Conservation (phyloP, 2,113 vertebrate species). For the Albula goreensis region DNA sequence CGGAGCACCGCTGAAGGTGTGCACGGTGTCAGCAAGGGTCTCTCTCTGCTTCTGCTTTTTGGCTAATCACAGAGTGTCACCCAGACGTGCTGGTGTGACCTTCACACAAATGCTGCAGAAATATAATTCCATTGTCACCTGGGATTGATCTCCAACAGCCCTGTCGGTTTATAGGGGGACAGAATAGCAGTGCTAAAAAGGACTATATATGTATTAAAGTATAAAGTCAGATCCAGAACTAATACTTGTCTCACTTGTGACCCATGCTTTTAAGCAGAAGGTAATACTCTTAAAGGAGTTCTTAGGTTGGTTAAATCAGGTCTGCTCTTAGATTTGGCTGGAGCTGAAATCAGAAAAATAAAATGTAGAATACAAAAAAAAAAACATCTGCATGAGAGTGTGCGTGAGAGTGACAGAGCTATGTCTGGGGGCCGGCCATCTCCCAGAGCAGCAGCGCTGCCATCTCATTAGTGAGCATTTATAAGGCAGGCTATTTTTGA, state of each 20-base stretch:
- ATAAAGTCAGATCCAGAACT: too few relatives aligned
- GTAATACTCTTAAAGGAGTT: neutral
- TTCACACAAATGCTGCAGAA: too few relatives aligned
- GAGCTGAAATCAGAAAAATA: neutral
- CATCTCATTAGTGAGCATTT: constrained; percentile 14
- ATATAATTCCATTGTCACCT: too few relatives aligned
- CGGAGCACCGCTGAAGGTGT: neutral
- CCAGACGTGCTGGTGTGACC: too few relatives aligned
- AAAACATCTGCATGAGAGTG: neutral
- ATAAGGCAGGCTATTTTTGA: constrained; percentile 7
- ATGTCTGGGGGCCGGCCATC: neutral
- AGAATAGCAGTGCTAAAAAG: neutral
- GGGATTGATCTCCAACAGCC: too few relatives aligned
- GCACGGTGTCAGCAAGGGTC: neutral
- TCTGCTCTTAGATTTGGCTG: neutral
- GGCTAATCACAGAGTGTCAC: too few relatives aligned
- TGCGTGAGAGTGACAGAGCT: neutral
- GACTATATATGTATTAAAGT: neutral
- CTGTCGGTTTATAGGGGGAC: neutral
- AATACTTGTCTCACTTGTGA: neutral
- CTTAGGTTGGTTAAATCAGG: neutral
- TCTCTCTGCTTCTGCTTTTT: too few relatives aligned
- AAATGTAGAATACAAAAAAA: neutral
- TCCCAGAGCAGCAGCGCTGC: neutral
- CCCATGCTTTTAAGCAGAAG: neutral